A percentile compares a stretch with the other conserved stretches of the same genome.
Evolutionary conservation across 1,140 invertebrate genomes (phyloP).

Genomic region (Panulirus ornatus): DNA sequence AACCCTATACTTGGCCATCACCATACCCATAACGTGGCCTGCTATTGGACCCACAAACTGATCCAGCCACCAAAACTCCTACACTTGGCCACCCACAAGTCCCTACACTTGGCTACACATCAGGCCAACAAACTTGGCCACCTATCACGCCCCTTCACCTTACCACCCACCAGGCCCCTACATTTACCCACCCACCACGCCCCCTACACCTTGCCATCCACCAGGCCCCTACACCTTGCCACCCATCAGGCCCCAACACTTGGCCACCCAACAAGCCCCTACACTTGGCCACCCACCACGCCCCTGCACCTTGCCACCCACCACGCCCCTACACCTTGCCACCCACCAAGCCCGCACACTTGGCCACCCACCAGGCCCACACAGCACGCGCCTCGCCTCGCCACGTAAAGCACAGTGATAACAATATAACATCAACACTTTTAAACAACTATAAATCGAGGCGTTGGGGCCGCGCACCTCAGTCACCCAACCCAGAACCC

Average conservation of each 20-base stretch:
- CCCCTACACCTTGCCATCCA: too few species aligned
- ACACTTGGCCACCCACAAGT: conserved; percentile 5
- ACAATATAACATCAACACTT: conserved; percentile 50
- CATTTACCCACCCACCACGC: too few species aligned
- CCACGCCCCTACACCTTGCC: neutral
- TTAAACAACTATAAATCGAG: conserved; percentile 8
- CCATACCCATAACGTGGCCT: neutral
- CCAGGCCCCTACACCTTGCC: too few species aligned
- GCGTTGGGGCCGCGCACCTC: too few species aligned
- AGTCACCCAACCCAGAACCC: too few species aligned
- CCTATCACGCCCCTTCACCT: neutral
- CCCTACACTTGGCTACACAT: neutral
- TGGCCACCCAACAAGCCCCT: neutral
- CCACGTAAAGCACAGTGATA: conserved; percentile 37
- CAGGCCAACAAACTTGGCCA: too few species aligned
- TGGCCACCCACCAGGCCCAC: conserved; percentile 3
- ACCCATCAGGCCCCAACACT: neutral
- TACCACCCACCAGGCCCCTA: neutral
- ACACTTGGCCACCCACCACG: conserved; percentile 27
- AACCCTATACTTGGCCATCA: neutral
- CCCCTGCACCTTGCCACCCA: neutral
- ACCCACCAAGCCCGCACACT: conserved; percentile 29
- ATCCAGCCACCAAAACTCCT: conserved; percentile 4
- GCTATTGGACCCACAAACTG: too few species aligned
- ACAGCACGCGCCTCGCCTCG: neutral